Evolutionary conservation across 2,888 invertebrate species (phyloP), one percentile per base, ranked within the genome.

Genomic region (Oscheius sp.): DNA sequence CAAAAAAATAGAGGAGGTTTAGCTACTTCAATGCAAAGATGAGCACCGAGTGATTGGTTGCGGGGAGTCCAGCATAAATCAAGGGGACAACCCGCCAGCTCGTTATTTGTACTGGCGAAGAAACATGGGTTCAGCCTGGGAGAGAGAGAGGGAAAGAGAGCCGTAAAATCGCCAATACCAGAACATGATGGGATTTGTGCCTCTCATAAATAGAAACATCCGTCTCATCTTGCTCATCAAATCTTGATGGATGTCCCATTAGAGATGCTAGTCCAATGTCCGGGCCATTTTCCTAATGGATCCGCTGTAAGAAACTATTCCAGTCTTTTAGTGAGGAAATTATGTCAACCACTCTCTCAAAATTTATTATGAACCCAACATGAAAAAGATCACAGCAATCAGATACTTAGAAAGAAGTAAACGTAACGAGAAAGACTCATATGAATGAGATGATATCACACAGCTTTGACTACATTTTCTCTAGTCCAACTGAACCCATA

Each of bases 391-490:
- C 48, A 48, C 48, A 48, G 23, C 48, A 53, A 29, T 8, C 12
- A 25, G 52, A 46, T 8, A 46, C 29, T 31, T 20, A 52, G 12
- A 48, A 50, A 55, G 57, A 66, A 46, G 57, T 42, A 66, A 39
- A 66, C 55, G 34, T 39, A 66, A 37, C 25, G n/a, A 45, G 66
- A 34, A 29, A 69, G 46, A 65, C 20, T 23, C 2, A 42, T 42
- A 68, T 33, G 66, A 53, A 37, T 37, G 34, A 23, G 50, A 65
- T 31, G 17, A 17, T 17, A 58, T 58, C 15, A 67, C 20, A 69
- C 52, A 63, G 66, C 57, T 72, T 67, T 69, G 64, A 72, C 65
- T 17, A 50, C 33, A 23, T 52, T 65, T 29, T 52, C 65, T 34
- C 37, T 48, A 12, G 45, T 37, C 65, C 65, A 65, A 6, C 34